These are phyloP conservation scores for Chironomus tentans DNA, from an alignment of 2,888 invertebrate genomes.

Conservation along the genomic window DNA sequence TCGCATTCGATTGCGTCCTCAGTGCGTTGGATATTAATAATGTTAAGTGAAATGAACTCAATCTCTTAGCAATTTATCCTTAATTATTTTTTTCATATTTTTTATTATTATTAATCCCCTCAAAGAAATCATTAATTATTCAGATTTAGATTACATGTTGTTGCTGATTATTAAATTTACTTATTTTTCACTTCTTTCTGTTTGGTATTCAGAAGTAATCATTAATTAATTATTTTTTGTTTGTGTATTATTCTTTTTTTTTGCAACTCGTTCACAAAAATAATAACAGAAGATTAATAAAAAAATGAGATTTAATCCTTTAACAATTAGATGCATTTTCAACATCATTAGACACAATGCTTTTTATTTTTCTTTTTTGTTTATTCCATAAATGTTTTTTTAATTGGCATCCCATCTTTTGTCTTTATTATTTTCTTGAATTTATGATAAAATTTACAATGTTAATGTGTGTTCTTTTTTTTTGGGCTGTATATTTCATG, in stretches of 20 bases:
- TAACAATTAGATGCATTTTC: background rate
- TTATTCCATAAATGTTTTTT: background rate
- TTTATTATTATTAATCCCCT: background rate
- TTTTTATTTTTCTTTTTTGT: background rate
- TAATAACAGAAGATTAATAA: background rate
- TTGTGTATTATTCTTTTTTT: too few species aligned
- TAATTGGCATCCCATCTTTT: background rate
- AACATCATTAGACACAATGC: background rate
- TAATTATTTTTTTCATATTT: background rate
- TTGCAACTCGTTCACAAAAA: background rate
- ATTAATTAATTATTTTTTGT: background rate
- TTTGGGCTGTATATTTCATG: constrained; percentile 9
- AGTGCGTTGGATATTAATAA: constrained; percentile 35
- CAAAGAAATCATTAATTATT: constrained; percentile 16
- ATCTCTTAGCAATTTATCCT: background rate
- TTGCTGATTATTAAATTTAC: background rate
- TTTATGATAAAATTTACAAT: constrained; percentile 7
- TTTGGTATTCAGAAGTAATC: background rate
- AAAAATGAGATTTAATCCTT: background rate
- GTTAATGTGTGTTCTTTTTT: background rate
- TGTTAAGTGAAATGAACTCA: background rate
- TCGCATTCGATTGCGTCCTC: constrained; percentile 40
- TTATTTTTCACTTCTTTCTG: background rate
- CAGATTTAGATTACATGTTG: constrained; percentile 4
- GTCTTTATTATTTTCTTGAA: background rate